These are phyloP conservation scores for Speoplatyrhinus poulsoni DNA, from an alignment of 2,113 vertebrate genomes.

Conservation along the genomic window DNA sequence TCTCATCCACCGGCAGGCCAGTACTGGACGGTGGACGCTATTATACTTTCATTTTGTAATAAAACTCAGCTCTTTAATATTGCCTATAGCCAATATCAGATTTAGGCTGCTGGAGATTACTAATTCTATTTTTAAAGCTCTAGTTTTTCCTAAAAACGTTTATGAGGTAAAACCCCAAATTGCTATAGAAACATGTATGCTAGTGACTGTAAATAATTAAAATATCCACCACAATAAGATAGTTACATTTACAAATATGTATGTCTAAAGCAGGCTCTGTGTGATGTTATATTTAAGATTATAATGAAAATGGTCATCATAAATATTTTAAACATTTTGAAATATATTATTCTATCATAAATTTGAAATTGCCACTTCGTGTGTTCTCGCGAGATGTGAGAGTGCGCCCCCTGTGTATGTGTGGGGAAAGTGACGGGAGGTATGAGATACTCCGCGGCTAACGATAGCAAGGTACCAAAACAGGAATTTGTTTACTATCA, in stretches of 20 bases:
- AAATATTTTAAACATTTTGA: too few relatives aligned
- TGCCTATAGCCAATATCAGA: too few relatives aligned
- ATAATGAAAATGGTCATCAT: not conserved
- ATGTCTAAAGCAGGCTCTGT: not conserved
- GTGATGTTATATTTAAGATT: not conserved
- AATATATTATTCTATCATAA: not conserved
- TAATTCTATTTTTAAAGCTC: too few relatives aligned
- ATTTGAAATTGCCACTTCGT: constrained; percentile 26
- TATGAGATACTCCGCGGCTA: constrained; percentile 59
- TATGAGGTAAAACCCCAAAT: too few relatives aligned
- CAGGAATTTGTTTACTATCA: constrained; percentile 54
- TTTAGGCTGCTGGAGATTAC: too few relatives aligned
- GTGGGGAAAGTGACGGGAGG: constrained; percentile 62
- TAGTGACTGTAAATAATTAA: not conserved
- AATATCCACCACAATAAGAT: not conserved
- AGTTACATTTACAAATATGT: not conserved
- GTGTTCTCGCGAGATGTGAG: constrained; percentile 72
- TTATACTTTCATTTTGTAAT: too few relatives aligned
- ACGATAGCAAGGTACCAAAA: constrained; percentile 71
- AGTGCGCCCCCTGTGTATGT: constrained; percentile 72
- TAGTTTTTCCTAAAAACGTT: too few relatives aligned
- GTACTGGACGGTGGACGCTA: too few relatives aligned
- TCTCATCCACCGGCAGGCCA: too few relatives aligned
- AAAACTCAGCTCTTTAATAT: too few relatives aligned
- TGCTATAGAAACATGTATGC: not conserved